A percentile compares a stretch with the other conserved stretches of the same genome.
These are phyloP conservation scores for Lipophrys pholis DNA, from an alignment of 2,113 vertebrate genomes.

Conservation along the genomic window DNA sequence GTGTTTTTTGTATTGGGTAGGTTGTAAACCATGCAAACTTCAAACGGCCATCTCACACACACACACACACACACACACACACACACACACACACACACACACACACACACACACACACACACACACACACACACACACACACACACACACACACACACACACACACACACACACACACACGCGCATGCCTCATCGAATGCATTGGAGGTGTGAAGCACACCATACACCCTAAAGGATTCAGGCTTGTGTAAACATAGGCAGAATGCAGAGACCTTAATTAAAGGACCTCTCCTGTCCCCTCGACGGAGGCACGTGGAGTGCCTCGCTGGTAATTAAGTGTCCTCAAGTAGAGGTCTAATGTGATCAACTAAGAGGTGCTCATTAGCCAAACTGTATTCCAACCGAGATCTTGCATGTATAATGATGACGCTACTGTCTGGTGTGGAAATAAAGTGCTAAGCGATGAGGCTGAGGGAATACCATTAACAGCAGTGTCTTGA, in stretches of 20 bases:
- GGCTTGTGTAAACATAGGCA: conserved; percentile 71
- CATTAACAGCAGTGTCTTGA: conserved; percentile 66
- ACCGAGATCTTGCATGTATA: conserved; percentile 73
- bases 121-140: no score
- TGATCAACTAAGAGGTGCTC: conserved; percentile 82
- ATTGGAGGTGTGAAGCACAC: conserved; percentile 23
- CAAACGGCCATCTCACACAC: no score
- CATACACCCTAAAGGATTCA: conserved; percentile 37
- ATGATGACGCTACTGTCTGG: conserved; percentile 70
- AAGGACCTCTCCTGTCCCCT: conserved; percentile 65
- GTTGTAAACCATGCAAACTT: conserved; percentile 60
- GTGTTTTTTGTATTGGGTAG: conserved; percentile 38
- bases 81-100: conserved; percentile 1
- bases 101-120: background rate
- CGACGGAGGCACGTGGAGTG: conserved; percentile 64
- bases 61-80: no score
- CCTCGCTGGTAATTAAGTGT: conserved; percentile 82
- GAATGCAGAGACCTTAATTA: conserved; percentile 75
- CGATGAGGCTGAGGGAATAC: conserved; percentile 64
- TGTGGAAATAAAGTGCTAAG: conserved; percentile 63
- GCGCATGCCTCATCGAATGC: conserved; percentile 31
- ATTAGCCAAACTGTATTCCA: conserved; percentile 81
- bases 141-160: no score
- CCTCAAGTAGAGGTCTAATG: conserved; percentile 82
- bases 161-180: background rate